These are phyloP conservation scores for Trachelus tabidus DNA, from an alignment of 2,888 invertebrate species.

Conservation along the genomic window DNA sequence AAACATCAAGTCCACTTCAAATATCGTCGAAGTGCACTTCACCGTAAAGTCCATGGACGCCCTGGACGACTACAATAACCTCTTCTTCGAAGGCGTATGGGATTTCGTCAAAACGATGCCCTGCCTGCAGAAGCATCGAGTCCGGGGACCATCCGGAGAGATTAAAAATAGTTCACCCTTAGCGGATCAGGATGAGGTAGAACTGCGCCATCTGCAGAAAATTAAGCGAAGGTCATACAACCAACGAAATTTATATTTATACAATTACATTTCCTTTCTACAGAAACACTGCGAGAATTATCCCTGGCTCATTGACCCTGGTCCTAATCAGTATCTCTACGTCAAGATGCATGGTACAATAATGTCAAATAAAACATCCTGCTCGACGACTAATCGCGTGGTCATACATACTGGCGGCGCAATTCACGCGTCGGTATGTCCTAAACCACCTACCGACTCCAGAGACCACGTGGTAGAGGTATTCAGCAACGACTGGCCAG, in stretches of 20 bases:
- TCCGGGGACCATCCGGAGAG: slow-evolving; percentile 82
- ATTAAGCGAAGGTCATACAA: neutral
- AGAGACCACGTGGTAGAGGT: slow-evolving; percentile 80
- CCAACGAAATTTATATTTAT: slow-evolving; percentile 3
- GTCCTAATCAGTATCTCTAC: slow-evolving; percentile 81
- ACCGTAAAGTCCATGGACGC: slow-evolving; percentile 86
- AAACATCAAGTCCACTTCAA: slow-evolving; percentile 81
- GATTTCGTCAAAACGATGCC: slow-evolving; percentile 81
- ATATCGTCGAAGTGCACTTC: slow-evolving; percentile 84
- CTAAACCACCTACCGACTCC: slow-evolving; percentile 67
- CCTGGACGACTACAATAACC: slow-evolving; percentile 84
- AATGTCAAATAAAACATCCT: slow-evolving; percentile 71
- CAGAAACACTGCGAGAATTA: slow-evolving; percentile 84
- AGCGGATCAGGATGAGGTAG: slow-evolving; percentile 69
- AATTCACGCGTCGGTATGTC: slow-evolving; percentile 74
- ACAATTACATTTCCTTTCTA: slow-evolving; percentile 37
- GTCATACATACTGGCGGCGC: slow-evolving; percentile 80
- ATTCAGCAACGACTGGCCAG: slow-evolving; percentile 85
- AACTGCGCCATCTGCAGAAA: neutral
- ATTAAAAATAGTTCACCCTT: slow-evolving; percentile 72
- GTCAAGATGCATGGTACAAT: slow-evolving; percentile 78
- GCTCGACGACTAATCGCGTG: slow-evolving; percentile 82
- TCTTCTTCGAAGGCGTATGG: slow-evolving; percentile 86
- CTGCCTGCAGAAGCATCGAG: slow-evolving; percentile 77
- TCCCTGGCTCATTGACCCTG: slow-evolving; percentile 84